Evolutionary conservation across 2,797 vertebrate species (phyloP).

Genomic region (Sebastes diploproa): DNA sequence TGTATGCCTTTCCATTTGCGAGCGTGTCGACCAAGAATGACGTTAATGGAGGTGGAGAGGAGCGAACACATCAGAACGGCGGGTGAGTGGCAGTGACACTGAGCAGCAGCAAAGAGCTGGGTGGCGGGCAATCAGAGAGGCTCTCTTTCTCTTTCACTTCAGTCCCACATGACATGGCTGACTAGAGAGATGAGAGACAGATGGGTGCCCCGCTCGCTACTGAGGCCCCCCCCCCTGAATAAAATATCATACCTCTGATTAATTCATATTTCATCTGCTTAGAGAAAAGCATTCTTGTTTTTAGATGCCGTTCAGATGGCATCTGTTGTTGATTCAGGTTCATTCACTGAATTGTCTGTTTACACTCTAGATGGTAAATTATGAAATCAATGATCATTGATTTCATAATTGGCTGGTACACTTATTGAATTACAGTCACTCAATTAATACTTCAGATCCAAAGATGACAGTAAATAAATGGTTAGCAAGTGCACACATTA

Average conservation of each 20-base stretch:
- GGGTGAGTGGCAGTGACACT: conserved; percentile 81
- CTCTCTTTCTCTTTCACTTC: conserved; percentile 71
- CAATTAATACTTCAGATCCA: background rate
- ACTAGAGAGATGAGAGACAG: conserved; percentile 75
- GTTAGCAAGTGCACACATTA: background rate
- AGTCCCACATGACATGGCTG: conserved; percentile 74
- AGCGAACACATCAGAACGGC: conserved; percentile 70
- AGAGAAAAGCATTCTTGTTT: conserved; percentile 54
- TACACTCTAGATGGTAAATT: background rate
- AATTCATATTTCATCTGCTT: conserved; percentile 78
- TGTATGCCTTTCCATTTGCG: conserved; percentile 73
- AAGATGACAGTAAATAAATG: background rate
- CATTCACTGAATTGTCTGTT: background rate
- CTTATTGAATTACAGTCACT: background rate
- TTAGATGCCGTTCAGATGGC: conserved; percentile 33
- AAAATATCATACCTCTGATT: conserved; percentile 80
- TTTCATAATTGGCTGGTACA: background rate
- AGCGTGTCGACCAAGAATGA: conserved; percentile 71
- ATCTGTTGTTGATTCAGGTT: conserved; percentile 36
- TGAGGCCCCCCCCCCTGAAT: conserved; percentile 71
- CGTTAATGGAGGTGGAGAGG: conserved; percentile 76
- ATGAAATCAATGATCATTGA: background rate
- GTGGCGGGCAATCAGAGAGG: conserved; percentile 68
- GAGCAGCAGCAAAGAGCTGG: conserved; percentile 76
- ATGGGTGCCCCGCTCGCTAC: conserved; percentile 63